Base-by-base conservation (phyloP, 2,888 invertebrate species). In the Eumacrocentrus americanus region DNA sequence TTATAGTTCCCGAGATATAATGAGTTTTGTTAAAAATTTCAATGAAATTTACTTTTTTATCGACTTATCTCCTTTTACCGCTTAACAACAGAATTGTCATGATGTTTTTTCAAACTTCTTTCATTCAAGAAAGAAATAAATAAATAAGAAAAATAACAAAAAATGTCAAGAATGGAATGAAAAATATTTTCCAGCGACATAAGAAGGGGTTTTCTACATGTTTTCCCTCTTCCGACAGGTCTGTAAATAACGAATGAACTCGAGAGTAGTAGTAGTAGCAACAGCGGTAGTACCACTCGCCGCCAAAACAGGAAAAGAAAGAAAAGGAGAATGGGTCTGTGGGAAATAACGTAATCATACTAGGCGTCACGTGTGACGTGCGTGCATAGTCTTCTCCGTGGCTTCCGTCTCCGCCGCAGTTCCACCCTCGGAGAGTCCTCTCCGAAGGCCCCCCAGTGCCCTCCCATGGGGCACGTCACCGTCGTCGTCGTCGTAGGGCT, bases 311-410 rank as follows among this genome's bases (percentile, higher is more conserved):
- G 16, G 1, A 44, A 23, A 22, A 48, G 25, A 9, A 51, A 47
- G 42, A 44, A 16, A 53, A 52, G 14, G 50, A 51, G 51, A 59
- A 52, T 48, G 55, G 52, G 61, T 63, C 64, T 63, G 68, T 64
- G 68, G 64, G 67, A 71, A 70, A 73, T 77, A 77, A 78, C 71
- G 72, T 74, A 75, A 79, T 77, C 75, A 75, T 74, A 67, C 70
- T 65, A 65, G 67, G 67, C 72, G 71, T 67, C 70, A 75, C 72
- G 69, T 71, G 72, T 71, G 73, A 71, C 69, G 68, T 52, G 38
- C 52, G 57, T 46, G 50, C 42, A 53, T 56, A 51, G 59, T 61
- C 54, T 62, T 34, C 18, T 44, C 20, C 20, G 3, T 38, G 23
- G n/a, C 35, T 38, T 44, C 29, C 7, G 16, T 44, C 18, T 4